Evolutionary conservation across 2,888 invertebrate species (phyloP).

Genomic region (Parnassius glacialis): DNA sequence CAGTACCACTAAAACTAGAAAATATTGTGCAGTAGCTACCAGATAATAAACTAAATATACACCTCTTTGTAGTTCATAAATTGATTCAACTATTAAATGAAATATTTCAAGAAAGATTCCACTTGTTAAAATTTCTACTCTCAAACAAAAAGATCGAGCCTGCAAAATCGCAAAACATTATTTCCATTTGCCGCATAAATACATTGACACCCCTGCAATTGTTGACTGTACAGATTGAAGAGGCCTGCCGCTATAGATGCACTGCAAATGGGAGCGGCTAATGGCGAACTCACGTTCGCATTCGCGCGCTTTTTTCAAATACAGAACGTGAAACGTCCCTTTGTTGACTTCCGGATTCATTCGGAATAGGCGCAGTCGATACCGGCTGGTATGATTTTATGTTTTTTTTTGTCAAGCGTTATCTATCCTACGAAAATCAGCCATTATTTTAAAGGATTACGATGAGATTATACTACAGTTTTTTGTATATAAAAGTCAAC

Average conservation of each 20-base stretch:
- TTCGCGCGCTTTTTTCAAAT: constrained; percentile 73
- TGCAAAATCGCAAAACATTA: constrained; percentile 4
- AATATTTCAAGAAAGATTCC: too few species aligned
- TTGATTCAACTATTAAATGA: too few species aligned
- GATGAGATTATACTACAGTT: background rate
- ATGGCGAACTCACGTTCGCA: constrained; percentile 70
- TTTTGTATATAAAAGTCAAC: background rate
- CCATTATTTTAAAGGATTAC: too few species aligned
- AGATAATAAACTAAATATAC: too few species aligned
- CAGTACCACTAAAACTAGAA: too few species aligned
- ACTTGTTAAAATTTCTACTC: too few species aligned
- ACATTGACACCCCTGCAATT: constrained; percentile 46
- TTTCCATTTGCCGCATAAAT: constrained; percentile 3
- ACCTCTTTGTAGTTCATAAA: too few species aligned
- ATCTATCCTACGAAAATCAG: constrained; percentile 42
- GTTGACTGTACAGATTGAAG: constrained; percentile 75
- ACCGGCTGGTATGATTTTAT: constrained; percentile 51
- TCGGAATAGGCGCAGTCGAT: constrained; percentile 68
- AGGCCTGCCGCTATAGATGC: constrained; percentile 65
- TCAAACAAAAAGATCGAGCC: constrained; percentile 8
- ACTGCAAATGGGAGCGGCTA: constrained; percentile 74
- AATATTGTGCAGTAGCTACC: too few species aligned
- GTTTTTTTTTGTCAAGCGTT: constrained; percentile 51
- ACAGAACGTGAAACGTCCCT: constrained; percentile 75
- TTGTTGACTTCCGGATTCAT: constrained; percentile 74